Base-by-base conservation (phyloP, 2,888 invertebrate genomes). In the Entomobrya multifasciata region DNA sequence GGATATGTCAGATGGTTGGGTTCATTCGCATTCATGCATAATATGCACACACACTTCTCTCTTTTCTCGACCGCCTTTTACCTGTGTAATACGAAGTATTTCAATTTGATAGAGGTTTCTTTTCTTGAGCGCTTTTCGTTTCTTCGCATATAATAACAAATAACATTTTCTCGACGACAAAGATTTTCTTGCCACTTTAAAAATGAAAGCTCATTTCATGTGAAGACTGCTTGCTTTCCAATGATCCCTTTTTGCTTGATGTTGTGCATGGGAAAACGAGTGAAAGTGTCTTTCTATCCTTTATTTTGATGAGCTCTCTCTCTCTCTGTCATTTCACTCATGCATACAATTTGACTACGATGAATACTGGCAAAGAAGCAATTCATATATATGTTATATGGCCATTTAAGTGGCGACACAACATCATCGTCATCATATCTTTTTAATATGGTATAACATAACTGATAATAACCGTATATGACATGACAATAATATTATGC, bases 191-290 rank as follows among this genome's bases (percentile, higher is more conserved):
- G 22, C n/a, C 70, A 70, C 27, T 70, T 70, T 47, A 25, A 47
- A 22, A 70, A 47, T 44, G 8, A 70, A 49, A 25, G 15, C 27
- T 70, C 49, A 49, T 70, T 47, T 70, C 47, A 44, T 49, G n/a
- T 49, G 2, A 47, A 49, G 70, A 49, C 8, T 47, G 47, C 47
- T 47, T 70, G n/a, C 49, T 49, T 49, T 2, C 47, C 22, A 67
- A 70, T 70, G 70, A 47, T 67, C 41, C 44, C 44, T 3, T 44
- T 67, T 44, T 17, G 10, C 36, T 62, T 44, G 65, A 67, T 41
- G 67, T 44, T 1, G 25, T 47, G 47, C 22, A 65, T 47, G 70
- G n/a, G n/a, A 47, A 44, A 25, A 11, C n/a, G 20, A 67, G 70
- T 22, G 70, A 47, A 70, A 70, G 70, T 47, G 70, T 20, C 47